Evolutionary conservation across 2,113 vertebrate species (phyloP).

Genomic region (Colossoma macropomum): DNA sequence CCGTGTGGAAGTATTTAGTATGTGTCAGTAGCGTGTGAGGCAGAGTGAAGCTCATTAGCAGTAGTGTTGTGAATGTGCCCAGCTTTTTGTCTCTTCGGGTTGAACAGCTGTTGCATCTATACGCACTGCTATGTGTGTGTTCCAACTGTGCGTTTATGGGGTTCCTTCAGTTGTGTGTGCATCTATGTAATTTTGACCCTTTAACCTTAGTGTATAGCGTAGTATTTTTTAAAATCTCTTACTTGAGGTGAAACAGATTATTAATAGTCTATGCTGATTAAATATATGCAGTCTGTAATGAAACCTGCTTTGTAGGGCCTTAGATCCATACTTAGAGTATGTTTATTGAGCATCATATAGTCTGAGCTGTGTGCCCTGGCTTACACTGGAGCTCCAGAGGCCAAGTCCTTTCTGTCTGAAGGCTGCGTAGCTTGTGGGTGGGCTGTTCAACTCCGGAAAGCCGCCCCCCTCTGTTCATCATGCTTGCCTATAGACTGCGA

Average conservation of each 20-base stretch:
- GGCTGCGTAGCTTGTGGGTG: conserved; percentile 67
- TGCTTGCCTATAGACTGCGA: conserved; percentile 49
- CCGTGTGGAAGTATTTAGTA: neutral
- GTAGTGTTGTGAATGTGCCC: conserved; percentile 1
- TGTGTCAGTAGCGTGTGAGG: conserved; percentile 9
- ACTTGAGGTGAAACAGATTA: neutral
- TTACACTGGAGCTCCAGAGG: conserved; percentile 59
- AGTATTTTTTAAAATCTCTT: neutral
- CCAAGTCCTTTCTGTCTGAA: conserved; percentile 47
- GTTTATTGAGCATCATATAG: conserved; percentile 10
- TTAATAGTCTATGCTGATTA: neutral
- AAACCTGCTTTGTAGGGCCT: no score
- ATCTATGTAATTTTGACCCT: neutral
- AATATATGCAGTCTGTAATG: neutral
- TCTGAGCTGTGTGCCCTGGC: conserved; percentile 50
- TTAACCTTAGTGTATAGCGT: neutral
- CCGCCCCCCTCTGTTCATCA: conserved; percentile 45
- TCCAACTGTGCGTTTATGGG: no score
- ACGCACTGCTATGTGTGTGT: neutral
- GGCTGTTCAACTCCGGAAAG: conserved; percentile 44
- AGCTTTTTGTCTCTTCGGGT: neutral
- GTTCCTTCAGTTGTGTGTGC: no score
- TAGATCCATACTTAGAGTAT: neutral
- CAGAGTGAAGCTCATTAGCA: conserved; percentile 13
- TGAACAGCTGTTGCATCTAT: conserved; percentile 7